phyloP scores from a whole-genome alignment of 2,797 vertebrate species.

The Setipinna tenuifilis region DNA sequence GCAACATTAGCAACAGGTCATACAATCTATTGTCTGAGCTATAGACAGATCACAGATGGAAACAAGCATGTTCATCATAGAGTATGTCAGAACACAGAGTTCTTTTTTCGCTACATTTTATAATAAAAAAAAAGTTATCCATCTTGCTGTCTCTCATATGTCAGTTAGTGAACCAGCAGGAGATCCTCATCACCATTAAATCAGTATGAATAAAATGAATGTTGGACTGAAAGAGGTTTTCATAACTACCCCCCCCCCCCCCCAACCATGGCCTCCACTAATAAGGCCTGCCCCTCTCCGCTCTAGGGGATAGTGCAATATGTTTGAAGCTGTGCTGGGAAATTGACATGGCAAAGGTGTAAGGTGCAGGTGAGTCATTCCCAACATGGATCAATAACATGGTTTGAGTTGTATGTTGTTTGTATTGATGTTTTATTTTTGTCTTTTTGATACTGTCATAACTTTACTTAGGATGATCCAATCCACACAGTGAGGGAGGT shows the following conservation, averaged over 20 bases:
- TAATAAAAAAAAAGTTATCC: not conserved
- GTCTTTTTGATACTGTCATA: not conserved
- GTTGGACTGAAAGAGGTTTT: not conserved
- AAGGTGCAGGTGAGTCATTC: not conserved
- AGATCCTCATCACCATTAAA: conserved; percentile 45
- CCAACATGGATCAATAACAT: not conserved
- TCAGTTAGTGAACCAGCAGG: not conserved
- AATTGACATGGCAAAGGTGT: not conserved
- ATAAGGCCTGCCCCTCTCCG: conserved; percentile 35
- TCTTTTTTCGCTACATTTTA: not conserved
- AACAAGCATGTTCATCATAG: not conserved
- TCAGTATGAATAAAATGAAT: conserved; percentile 24
- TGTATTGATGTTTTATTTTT: not conserved
- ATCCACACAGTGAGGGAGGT: not conserved
- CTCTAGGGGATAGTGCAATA: not conserved
- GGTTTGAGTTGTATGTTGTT: not conserved
- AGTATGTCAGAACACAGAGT: not conserved
- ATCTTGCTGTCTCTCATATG: not conserved
- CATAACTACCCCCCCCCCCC: not conserved
- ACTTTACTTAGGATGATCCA: not conserved
- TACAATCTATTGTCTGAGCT: not conserved
- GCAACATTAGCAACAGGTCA: not conserved
- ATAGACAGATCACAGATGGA: not conserved
- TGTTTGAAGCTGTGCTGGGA: not conserved
- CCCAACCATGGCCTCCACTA: conserved; percentile 26